These are phyloP conservation scores for Pyrrhosoma nymphula DNA, from an alignment of 2,888 invertebrate species.

Conservation along the genomic window DNA sequence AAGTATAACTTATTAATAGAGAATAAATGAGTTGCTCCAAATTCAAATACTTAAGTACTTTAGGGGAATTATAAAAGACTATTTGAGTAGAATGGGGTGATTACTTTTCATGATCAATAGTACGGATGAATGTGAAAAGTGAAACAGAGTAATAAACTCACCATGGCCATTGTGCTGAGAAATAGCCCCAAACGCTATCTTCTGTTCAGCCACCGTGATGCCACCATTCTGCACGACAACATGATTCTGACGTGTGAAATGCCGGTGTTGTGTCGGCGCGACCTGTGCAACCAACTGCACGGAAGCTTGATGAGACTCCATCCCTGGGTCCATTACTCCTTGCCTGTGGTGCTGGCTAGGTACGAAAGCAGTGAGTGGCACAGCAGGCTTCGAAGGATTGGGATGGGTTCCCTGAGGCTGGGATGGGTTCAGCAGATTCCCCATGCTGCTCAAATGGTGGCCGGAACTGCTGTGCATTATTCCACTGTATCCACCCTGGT, in stretches of 20 bases:
- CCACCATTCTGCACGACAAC: constrained; percentile 5
- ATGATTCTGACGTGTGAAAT: constrained; percentile 47
- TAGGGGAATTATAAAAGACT: too few species aligned
- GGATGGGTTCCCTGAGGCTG: neutral
- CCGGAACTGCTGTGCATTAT: constrained; percentile 42
- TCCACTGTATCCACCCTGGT: constrained; percentile 5
- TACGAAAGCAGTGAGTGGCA: constrained; percentile 16
- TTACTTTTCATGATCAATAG: too few species aligned
- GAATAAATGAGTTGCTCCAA: too few species aligned
- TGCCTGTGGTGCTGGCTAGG: constrained; percentile 45
- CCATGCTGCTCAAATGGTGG: constrained; percentile 54
- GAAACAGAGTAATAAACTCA: neutral
- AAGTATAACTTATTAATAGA: too few species aligned
- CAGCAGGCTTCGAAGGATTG: neutral
- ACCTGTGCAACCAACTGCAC: constrained; percentile 7
- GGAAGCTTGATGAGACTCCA: neutral
- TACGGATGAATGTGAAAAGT: too few species aligned
- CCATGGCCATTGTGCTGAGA: constrained; percentile 55
- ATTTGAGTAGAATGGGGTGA: too few species aligned
- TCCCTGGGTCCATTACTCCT: constrained; percentile 24
- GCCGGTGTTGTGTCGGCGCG: constrained; percentile 2
- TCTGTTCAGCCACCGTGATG: neutral
- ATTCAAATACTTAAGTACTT: too few species aligned
- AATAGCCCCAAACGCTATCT: constrained; percentile 8
- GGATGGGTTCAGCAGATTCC: constrained; percentile 41